Evolutionary conservation across 2,113 vertebrate genomes (phyloP), one percentile per base, ranked within the genome.

Genomic region (Poeciliopsis prolifica): DNA sequence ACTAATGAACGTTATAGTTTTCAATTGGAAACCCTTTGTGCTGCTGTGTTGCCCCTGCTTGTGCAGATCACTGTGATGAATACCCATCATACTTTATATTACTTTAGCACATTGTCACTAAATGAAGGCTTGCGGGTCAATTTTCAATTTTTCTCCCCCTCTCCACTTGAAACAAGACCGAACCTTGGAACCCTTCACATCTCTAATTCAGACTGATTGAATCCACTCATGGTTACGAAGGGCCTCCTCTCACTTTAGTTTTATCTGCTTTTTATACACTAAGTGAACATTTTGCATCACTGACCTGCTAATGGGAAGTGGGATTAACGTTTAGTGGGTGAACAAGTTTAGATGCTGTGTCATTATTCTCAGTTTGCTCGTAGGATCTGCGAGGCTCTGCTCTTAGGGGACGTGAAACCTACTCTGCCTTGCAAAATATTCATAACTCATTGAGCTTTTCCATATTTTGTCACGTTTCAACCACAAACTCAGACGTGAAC

Each of bases 1-100:
- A 65, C 85, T 93, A 94, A 94, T 94, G 90, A 93, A 85, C 87
- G 86, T 93, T 93, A 91, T 91, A 89, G 86, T 90, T 93, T 93
- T 92, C 89, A 93, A 94, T 94, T 93, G 87, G 92, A 92, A 94
- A 87, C 91, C 72, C 92, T 94, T 92, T 92, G 91, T 91, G 85
- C 83, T 72, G 69, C 87, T 80, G 84, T 83, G 83, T 83, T 80
- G 83, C 75, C 84, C 89, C 83, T 78, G 89, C 91, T 94, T 90
- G 88, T 87, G 78, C 87, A 83, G 91, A 93, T 94, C 86, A 80
- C 88, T 73, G 75, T 87, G 89, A 93, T 94, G 91, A 94, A 94
- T 92, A 91, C 86, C 86, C 90, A 88, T 93, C 90, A 89, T 84
- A 87, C 90, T 89, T 89, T 90, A 92, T 88, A 79, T 91, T 90